These are phyloP conservation scores for Pandemis heparana DNA, from an alignment of 2,888 invertebrate genomes.

Conservation along the genomic window DNA sequence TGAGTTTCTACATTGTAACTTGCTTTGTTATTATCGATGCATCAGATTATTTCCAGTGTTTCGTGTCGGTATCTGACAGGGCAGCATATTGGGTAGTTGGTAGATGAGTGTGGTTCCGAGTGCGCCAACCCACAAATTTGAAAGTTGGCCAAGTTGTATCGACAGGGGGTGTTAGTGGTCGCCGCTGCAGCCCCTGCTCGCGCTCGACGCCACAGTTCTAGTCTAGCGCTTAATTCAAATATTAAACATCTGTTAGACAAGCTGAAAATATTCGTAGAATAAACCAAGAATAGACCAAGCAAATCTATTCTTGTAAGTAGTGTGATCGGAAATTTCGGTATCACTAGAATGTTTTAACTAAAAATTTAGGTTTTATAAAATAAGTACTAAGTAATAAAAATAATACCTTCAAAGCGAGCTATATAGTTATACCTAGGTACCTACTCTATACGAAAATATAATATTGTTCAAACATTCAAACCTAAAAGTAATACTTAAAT, in stretches of 20 bases:
- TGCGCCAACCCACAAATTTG: slow-evolving; percentile 82
- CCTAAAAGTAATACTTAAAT: no score
- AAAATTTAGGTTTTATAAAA: no score
- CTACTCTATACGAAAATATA: no score
- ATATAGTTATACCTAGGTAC: no score
- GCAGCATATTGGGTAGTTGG: slow-evolving; percentile 49
- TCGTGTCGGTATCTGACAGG: slow-evolving; percentile 12
- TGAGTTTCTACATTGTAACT: neutral
- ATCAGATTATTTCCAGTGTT: slow-evolving; percentile 1
- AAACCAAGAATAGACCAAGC: neutral
- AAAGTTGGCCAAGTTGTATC: slow-evolving; percentile 79
- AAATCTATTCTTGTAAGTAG: neutral
- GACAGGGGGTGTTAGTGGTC: slow-evolving; percentile 66
- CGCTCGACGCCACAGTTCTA: slow-evolving; percentile 51
- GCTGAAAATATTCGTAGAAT: neutral
- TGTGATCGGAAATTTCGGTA: neutral
- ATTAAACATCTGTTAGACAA: neutral
- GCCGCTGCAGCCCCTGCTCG: slow-evolving; percentile 47
- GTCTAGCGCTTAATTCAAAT: slow-evolving; percentile 14
- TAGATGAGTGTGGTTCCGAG: slow-evolving; percentile 52
- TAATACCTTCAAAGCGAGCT: no score
- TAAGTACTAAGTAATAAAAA: no score
- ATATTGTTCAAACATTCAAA: no score
- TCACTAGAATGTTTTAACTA: neutral
- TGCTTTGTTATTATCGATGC: neutral